Evolutionary conservation across 30 jellyfish, hydroid and myxozoan species (phyloP), one percentile per base, ranked within the genome.

Genomic region (Hydractinia symbiolongicarpus): DNA sequence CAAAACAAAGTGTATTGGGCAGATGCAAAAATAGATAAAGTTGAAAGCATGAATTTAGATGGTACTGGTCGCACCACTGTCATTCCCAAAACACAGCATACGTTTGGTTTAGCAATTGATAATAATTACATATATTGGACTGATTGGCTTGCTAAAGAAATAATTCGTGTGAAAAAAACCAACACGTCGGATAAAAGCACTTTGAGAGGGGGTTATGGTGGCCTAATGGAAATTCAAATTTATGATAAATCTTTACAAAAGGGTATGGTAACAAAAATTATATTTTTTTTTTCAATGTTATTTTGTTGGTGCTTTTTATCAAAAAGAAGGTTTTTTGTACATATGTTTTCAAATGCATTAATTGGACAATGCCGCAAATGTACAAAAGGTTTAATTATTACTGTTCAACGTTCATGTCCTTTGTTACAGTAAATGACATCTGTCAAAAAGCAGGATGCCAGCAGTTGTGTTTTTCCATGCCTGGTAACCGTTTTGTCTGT

Each of bases 221-320:
- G 98, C 5, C 82, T 93, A 15, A 93, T 93, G 98, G 98, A 77
- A 60, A 79, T 93, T 30, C 98, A 84, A 64, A 91, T 93, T 4
- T 93, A 87, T 56, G 95, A 87, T 67, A 83, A 62, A 58, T 71
- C 82, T 15, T 17, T 78, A 73, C 98, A 93, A 80, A 81, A 14
- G 87, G 96, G 98, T 78, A 62, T 54, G 17, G 55, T 30, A 30
- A 30, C 44, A 30, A 30, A 30, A 30, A 30, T 30, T 30, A 30
- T 30, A 30, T 30, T 30, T 30, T 0, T 30, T 30, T 0, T 52
- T 9, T 61, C 8, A 10, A n/a, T 58, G 4, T 77, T 10, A 51
- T n/a, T 9, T 14, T 73, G 13, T 50, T 16, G 3, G 9, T 50
- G 44, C 21, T 20, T 11, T 17, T 73, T 50, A 73, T 60, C 16